Evolutionary conservation across 2,888 invertebrate genomes (phyloP).

Genomic region (Argynnis bischoffii): DNA sequence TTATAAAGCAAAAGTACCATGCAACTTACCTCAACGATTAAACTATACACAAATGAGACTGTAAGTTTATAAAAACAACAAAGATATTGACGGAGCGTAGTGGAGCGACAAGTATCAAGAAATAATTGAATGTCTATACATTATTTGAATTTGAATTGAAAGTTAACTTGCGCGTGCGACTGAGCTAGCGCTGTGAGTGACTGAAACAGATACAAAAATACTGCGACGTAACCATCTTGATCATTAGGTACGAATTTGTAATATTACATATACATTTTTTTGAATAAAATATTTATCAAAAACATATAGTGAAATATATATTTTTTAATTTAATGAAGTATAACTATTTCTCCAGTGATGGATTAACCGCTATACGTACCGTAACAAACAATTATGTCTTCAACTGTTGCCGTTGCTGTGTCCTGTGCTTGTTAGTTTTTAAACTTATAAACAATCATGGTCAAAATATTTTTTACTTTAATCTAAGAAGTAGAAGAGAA

Average conservation of each 20-base stretch:
- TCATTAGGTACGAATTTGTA: constrained; percentile 41
- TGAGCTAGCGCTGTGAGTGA: constrained; percentile 47
- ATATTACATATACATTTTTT: background rate
- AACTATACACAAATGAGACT: constrained; percentile 34
- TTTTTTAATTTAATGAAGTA: too few species aligned
- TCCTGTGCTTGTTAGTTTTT: too few species aligned
- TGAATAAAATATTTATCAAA: background rate
- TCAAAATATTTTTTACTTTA: too few species aligned
- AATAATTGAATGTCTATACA: constrained; percentile 55
- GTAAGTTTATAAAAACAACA: constrained; percentile 30
- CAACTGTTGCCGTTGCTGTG: too few species aligned
- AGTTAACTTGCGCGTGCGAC: constrained; percentile 55
- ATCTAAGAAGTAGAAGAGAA: too few species aligned
- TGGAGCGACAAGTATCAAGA: constrained; percentile 52
- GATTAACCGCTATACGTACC: too few species aligned
- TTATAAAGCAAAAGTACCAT: constrained; percentile 18
- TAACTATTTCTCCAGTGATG: too few species aligned
- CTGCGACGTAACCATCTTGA: constrained; percentile 44
- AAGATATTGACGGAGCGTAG: constrained; percentile 45
- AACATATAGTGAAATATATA: background rate
- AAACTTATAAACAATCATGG: too few species aligned
- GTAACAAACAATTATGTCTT: too few species aligned
- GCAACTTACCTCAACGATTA: constrained; percentile 38
- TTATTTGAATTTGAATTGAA: constrained; percentile 61
- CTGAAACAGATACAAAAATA: constrained; percentile 47